These are phyloP conservation scores for Atta colombica DNA, from an alignment of 1,140 invertebrate genomes.

Conservation along the genomic window DNA sequence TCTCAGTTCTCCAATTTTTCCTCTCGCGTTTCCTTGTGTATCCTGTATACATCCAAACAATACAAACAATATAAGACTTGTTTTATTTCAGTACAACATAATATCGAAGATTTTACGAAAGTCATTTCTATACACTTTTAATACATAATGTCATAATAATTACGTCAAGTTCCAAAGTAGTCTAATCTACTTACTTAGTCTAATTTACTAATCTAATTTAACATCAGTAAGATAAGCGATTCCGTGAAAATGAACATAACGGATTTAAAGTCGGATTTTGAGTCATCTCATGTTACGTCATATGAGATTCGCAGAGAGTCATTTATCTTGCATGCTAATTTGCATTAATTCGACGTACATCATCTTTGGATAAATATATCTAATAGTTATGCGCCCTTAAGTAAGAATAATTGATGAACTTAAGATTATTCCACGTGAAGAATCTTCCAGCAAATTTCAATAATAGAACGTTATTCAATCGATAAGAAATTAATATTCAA, in stretches of 20 bases:
- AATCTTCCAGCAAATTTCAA: slow-evolving; percentile 40
- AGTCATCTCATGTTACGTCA: slow-evolving; percentile 1
- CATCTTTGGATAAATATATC: slow-evolving; percentile 41
- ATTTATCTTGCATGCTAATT: slow-evolving; percentile 48
- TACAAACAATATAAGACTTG: background rate
- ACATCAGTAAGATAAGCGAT: background rate
- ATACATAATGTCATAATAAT: background rate
- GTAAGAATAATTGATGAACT: slow-evolving; percentile 25
- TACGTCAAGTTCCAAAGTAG: background rate
- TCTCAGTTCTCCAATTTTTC: slow-evolving; percentile 13
- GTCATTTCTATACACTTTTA: background rate
- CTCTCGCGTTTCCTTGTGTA: background rate
- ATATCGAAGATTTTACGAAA: background rate
- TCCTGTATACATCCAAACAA: background rate
- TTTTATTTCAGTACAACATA: background rate
- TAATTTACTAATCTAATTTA: background rate
- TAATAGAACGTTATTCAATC: slow-evolving; percentile 49
- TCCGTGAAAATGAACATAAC: background rate
- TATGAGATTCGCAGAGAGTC: slow-evolving; percentile 4
- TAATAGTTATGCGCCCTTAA: background rate
- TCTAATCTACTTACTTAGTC: background rate
- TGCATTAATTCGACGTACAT: slow-evolving; percentile 23
- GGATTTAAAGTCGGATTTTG: background rate
- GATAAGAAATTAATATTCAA: slow-evolving; percentile 47
- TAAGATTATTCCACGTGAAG: slow-evolving; percentile 1